Evolutionary conservation across 2,113 vertebrate species (phyloP).

Genomic region (Rhabdornis inornatus): DNA sequence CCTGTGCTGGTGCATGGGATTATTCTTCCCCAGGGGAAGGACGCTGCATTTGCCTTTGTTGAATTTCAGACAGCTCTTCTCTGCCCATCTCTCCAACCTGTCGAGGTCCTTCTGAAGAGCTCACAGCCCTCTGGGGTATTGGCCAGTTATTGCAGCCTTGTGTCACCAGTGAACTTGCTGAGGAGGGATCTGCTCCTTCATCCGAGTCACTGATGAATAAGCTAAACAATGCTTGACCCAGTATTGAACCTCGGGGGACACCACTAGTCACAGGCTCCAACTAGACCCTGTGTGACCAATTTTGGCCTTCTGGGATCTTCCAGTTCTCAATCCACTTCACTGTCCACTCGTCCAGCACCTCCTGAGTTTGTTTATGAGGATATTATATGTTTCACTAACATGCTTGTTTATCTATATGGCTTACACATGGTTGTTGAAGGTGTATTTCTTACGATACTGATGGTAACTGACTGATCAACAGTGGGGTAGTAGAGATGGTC

Average conservation of each 20-base stretch:
- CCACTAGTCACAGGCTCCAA: neutral
- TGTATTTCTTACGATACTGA: neutral
- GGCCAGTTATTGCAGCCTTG: neutral
- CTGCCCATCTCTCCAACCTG: neutral
- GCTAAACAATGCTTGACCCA: neutral
- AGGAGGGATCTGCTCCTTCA: neutral
- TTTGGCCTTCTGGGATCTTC: neutral
- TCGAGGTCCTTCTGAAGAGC: fast-evolving
- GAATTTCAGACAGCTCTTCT: neutral
- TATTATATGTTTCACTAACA: neutral
- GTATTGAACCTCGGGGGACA: neutral
- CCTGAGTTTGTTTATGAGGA: neutral
- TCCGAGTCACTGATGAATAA: neutral
- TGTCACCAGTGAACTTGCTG: neutral
- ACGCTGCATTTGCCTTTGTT: neutral
- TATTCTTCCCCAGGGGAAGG: neutral
- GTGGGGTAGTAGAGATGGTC: neutral
- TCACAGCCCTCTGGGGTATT: neutral
- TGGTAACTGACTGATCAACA: neutral
- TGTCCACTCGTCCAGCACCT: neutral
- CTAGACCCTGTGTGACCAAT: neutral
- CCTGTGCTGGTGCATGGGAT: neutral
- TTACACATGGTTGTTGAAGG: neutral
- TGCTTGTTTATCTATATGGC: neutral
- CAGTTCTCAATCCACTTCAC: neutral